These are phyloP conservation scores for Poeciliopsis turneri DNA, from an alignment of 2,797 vertebrate species.

Conservation along the genomic window DNA sequence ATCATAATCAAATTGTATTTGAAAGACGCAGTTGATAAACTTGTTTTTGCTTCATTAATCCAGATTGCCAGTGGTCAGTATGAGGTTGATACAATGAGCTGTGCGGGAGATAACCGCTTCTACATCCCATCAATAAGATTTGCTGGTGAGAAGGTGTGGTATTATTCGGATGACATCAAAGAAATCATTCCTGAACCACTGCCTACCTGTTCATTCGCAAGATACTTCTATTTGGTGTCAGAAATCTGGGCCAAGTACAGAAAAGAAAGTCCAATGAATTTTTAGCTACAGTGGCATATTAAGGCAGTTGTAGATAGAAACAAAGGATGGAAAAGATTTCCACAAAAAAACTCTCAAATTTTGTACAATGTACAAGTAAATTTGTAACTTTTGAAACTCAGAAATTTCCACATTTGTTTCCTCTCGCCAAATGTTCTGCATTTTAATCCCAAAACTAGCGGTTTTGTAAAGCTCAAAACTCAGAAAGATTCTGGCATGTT, in stretches of 20 bases:
- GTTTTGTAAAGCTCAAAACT: background rate
- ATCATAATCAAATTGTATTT: background rate
- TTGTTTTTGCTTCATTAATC: background rate
- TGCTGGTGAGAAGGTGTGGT: background rate
- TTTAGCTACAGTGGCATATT: background rate
- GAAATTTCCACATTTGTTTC: background rate
- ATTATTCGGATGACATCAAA: background rate
- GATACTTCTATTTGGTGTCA: background rate
- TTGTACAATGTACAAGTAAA: background rate
- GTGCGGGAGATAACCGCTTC: background rate
- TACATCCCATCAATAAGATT: background rate
- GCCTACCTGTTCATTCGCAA: background rate
- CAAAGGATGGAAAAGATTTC: background rate
- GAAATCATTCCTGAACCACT: background rate
- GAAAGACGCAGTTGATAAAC: background rate
- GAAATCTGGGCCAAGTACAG: background rate
- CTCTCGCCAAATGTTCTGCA: too few relatives aligned
- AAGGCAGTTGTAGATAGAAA: background rate
- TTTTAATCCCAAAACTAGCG: too few relatives aligned
- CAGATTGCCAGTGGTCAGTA: background rate
- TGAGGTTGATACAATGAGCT: background rate
- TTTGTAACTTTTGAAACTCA: background rate
- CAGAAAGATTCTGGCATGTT: too few relatives aligned
- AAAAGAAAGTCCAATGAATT: background rate
- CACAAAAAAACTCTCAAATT: background rate